These are phyloP conservation scores for Urocitellus parryii DNA, from an alignment of 2,113 vertebrate species.

Conservation along the genomic window DNA sequence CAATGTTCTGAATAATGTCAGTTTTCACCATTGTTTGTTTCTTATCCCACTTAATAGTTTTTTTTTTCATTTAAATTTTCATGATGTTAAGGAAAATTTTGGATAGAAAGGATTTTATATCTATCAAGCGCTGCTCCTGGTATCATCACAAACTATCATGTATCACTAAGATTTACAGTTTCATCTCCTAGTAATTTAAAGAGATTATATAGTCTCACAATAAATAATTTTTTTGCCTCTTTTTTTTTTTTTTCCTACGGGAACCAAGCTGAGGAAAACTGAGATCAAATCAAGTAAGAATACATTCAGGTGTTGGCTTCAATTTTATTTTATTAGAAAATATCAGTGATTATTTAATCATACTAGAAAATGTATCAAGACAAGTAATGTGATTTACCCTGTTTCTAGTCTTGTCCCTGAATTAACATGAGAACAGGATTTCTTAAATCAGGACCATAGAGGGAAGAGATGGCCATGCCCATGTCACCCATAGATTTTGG, in stretches of 20 bases:
- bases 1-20: conserved; percentile 40
- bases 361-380: not conserved
- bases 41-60: conserved; percentile 23
- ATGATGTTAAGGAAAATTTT: conserved; percentile 15
- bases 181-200: not conserved
- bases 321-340: not conserved
- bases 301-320: not conserved
- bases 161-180: not conserved
- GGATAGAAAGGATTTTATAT: conserved; percentile 12
- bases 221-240: not conserved
- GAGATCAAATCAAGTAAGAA: not conserved
- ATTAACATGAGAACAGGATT: not conserved
- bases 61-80: conserved; percentile 56
- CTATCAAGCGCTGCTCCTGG: not conserved
- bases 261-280: not conserved
- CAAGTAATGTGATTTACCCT: not conserved
- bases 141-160: not conserved
- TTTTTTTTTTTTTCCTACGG: not conserved
- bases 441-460: not conserved
- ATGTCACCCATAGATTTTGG: too few species aligned
- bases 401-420: not conserved
- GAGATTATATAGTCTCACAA: not conserved
- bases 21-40: conserved; percentile 47
- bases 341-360: conserved; percentile 23
- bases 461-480: not conserved